A percentile compares a stretch with the other conserved stretches of the same genome.
phyloP scores from a whole-genome alignment of 2,113 vertebrate genomes.

The Plestiodon gilberti region DNA sequence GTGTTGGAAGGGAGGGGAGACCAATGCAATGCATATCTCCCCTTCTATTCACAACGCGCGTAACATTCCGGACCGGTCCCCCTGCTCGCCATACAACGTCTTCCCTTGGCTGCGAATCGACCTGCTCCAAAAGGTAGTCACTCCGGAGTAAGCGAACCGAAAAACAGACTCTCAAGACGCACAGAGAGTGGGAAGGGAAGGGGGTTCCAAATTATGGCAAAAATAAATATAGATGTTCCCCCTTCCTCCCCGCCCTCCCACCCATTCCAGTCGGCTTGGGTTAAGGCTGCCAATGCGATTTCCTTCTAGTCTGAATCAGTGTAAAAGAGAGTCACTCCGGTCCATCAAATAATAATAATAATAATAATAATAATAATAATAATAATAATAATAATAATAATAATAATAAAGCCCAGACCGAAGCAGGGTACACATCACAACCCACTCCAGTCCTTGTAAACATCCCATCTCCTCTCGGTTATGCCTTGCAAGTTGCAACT shows the following conservation, averaged over 20 bases:
- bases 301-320: no score
- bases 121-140: neutral
- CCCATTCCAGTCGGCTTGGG: no score
- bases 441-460: neutral
- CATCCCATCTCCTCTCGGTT: neutral
- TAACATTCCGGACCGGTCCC: neutral
- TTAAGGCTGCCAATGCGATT: no score
- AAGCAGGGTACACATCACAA: neutral
- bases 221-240: no score
- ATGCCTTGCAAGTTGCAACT: neutral
- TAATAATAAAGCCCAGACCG: neutral
- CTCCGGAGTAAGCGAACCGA: neutral
- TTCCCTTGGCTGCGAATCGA: neutral
- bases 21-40: no score
- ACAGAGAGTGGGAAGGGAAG: no score
- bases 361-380: no score
- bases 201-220: no score
- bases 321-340: no score
- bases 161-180: accelerated
- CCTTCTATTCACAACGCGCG: neutral
- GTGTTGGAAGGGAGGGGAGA: neutral
- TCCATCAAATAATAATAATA: no score
- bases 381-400: no score
- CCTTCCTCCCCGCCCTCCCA: no score
- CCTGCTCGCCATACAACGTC: neutral